Evolutionary conservation across 2,113 vertebrate species (phyloP).

Genomic region (Nipponia nippon): DNA sequence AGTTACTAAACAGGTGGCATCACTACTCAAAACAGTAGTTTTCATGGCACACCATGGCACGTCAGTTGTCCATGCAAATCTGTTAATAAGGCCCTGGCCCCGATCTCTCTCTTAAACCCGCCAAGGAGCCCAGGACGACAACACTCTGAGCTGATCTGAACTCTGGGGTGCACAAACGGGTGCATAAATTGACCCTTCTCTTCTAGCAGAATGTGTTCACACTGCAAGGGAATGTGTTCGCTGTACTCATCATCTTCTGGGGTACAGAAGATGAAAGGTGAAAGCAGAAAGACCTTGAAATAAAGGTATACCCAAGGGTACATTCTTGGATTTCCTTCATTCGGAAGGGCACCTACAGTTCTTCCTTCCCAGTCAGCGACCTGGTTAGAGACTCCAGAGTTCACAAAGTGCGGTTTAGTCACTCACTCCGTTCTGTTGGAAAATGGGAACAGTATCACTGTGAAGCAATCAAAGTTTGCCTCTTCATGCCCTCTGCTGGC

Average conservation of each 20-base stretch:
- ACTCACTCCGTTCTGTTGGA: not conserved
- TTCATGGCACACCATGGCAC: not conserved
- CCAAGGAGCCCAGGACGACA: not conserved
- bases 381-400: no score
- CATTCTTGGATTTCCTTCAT: no score
- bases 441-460: accelerated
- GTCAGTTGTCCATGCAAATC: not conserved
- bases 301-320: no score
- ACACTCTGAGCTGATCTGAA: not conserved
- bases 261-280: no score
- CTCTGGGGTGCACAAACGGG: not conserved
- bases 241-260: no score
- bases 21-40: not conserved
- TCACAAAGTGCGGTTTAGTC: no score
- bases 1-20: not conserved
- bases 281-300: no score
- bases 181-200: not conserved
- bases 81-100: not conserved
- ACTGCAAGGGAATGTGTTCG: not conserved
- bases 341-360: no score
- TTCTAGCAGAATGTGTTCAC: not conserved
- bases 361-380: no score
- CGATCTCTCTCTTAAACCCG: not conserved
- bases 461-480: not conserved
- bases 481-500: not conserved